Evolutionary conservation across 2,888 invertebrate genomes (phyloP).

Genomic region (Nineta flava): DNA sequence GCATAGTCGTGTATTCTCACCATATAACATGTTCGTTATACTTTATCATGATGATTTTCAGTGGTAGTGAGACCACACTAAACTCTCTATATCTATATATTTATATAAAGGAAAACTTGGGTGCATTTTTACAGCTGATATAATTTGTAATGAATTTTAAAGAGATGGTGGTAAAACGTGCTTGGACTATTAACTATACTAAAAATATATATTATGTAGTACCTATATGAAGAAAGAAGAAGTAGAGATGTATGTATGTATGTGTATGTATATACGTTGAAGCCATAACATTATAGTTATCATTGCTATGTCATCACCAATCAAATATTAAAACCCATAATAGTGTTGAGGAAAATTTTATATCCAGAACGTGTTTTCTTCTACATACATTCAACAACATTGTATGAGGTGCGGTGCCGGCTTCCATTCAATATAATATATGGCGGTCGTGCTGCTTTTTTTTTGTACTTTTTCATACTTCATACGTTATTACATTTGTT

Average conservation of each 20-base stretch:
- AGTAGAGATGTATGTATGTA: neutral
- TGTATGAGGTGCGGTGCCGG: no score
- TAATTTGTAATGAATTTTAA: constrained; percentile 31
- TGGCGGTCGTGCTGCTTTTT: no score
- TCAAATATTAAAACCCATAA: constrained; percentile 8
- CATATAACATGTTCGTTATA: no score
- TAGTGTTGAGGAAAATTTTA: constrained; percentile 4
- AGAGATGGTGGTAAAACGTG: constrained; percentile 27
- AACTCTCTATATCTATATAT: no score
- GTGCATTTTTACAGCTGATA: constrained; percentile 28
- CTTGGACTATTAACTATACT: constrained; percentile 19
- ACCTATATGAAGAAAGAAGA: no score
- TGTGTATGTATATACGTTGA: neutral
- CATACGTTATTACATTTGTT: no score
- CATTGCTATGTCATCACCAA: neutral
- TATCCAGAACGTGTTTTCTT: constrained; percentile 13
- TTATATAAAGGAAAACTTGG: neutral
- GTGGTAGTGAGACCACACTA: no score
- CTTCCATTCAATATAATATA: no score
- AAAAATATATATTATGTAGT: neutral
- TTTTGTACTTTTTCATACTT: no score
- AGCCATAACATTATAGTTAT: neutral
- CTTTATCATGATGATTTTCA: no score
- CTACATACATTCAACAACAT: no score
- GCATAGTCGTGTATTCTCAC: no score